Conservation (phyloP, 2,113 vertebrate genomes). For the Ivindomyrus marchei region DNA sequence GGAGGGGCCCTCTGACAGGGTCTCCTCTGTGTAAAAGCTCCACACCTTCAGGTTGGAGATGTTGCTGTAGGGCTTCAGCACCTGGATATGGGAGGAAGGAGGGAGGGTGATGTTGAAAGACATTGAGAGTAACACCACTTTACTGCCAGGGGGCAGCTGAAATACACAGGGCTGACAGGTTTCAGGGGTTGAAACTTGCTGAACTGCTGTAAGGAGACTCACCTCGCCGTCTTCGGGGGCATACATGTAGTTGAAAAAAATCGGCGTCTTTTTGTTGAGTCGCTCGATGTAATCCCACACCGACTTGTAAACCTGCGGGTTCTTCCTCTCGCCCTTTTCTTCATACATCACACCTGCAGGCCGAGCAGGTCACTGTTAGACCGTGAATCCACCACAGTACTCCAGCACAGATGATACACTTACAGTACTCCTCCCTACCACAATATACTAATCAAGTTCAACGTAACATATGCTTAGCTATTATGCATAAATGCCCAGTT, state of each 20-base stretch:
- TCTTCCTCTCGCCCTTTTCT: conserved; percentile 78
- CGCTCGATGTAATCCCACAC: conserved; percentile 92
- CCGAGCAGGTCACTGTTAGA: background rate
- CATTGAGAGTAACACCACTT: background rate
- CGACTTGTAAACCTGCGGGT: conserved; percentile 72
- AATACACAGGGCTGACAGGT: background rate
- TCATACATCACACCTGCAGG: conserved; percentile 78
- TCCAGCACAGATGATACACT: background rate
- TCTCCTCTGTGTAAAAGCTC: conserved; percentile 93
- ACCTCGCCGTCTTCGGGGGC: conserved; percentile 88
- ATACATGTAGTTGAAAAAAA: conserved; percentile 95
- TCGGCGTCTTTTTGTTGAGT: conserved; percentile 78
- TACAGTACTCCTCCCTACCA: background rate
- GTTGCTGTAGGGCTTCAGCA: conserved; percentile 85
- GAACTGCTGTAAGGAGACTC: conserved; percentile 15
- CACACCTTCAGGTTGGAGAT: conserved; percentile 93
- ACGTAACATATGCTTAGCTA: background rate
- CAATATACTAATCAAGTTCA: background rate
- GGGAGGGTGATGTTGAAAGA: background rate
- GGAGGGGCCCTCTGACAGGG: conserved; percentile 78
- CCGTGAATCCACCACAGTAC: background rate
- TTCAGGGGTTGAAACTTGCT: background rate
- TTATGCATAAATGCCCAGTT: background rate
- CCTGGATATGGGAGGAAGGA: conserved; percentile 50
- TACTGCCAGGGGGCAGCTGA: background rate